Conservation (phyloP, 2,113 vertebrate species). For the Gobius niger region DNA sequence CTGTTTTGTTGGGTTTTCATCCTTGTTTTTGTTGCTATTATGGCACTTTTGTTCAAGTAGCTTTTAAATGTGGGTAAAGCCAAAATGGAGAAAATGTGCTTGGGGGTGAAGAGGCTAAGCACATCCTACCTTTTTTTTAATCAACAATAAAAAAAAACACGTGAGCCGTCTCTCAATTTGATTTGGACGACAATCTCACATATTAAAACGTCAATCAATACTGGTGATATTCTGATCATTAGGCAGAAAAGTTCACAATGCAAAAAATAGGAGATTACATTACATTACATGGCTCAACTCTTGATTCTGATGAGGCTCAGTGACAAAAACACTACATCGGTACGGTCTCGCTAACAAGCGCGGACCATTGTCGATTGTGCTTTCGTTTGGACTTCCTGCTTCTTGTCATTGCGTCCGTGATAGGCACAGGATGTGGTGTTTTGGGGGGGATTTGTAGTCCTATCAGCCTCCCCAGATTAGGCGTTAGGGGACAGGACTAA, state of each 20-base stretch:
- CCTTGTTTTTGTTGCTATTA: too few relatives aligned
- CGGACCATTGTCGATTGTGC: conserved; percentile 2
- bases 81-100: too few relatives aligned
- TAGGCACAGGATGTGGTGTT: conserved; percentile 67
- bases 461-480: conserved; percentile 74
- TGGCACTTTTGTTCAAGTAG: too few relatives aligned
- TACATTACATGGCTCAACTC: background rate
- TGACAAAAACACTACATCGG: conserved; percentile 4
- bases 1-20: too few relatives aligned
- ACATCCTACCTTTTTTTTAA: too few relatives aligned
- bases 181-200: too few relatives aligned
- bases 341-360: background rate
- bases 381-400: conserved; percentile 27
- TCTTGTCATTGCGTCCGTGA: conserved; percentile 51
- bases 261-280: background rate
- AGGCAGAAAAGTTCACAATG: background rate
- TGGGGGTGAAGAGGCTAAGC: too few relatives aligned
- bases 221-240: too few relatives aligned
- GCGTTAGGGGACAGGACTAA: conserved; percentile 47
- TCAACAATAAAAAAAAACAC: too few relatives aligned
- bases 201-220: too few relatives aligned
- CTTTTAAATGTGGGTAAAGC: too few relatives aligned
- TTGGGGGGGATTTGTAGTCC: conserved; percentile 68
- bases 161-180: too few relatives aligned
- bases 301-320: background rate